Percentiles rank a stretch among this genome's conserved stretches.
Conservation (phyloP, 2,888 invertebrate species). For the Spatulosminthurus flaviceps region DNA sequence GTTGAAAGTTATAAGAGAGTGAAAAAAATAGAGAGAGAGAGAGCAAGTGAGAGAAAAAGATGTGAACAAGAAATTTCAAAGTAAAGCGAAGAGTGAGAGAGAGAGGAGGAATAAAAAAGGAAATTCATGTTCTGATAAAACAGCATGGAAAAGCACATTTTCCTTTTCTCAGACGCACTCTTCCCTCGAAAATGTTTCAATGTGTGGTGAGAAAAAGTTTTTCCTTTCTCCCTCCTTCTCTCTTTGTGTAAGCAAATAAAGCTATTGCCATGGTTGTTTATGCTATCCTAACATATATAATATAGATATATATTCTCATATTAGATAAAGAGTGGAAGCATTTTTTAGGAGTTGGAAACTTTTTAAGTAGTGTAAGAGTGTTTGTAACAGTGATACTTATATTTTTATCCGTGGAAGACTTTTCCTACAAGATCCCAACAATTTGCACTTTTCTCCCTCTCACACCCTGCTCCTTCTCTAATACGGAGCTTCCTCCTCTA, state of each 20-base stretch:
- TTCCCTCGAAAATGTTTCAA: slow-evolving; percentile 5
- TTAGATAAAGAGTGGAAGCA: too few species aligned
- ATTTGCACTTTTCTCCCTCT: too few species aligned
- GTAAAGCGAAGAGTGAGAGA: background rate
- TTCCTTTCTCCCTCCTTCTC: slow-evolving; percentile 15
- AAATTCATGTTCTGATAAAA: slow-evolving; percentile 47
- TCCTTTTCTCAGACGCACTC: slow-evolving; percentile 26
- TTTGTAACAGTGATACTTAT: too few species aligned
- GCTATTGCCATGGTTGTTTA: background rate
- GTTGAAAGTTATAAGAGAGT: slow-evolving; percentile 26
- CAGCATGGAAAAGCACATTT: slow-evolving; percentile 39
- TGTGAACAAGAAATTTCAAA: background rate
- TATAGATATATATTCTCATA: background rate
- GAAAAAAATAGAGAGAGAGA: too few species aligned
- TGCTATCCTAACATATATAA: background rate
- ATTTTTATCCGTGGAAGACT: too few species aligned
- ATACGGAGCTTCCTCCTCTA: too few species aligned
- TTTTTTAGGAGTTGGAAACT: too few species aligned
- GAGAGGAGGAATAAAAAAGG: slow-evolving; percentile 32
- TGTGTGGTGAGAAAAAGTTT: slow-evolving; percentile 19
- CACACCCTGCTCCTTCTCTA: too few species aligned
- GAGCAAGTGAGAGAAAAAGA: slow-evolving; percentile 1
- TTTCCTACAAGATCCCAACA: too few species aligned
- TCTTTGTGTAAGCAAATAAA: background rate
- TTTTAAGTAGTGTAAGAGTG: too few species aligned